phyloP scores from a whole-genome alignment of 2,888 invertebrate species.

The Agrenia bidenticulata region DNA sequence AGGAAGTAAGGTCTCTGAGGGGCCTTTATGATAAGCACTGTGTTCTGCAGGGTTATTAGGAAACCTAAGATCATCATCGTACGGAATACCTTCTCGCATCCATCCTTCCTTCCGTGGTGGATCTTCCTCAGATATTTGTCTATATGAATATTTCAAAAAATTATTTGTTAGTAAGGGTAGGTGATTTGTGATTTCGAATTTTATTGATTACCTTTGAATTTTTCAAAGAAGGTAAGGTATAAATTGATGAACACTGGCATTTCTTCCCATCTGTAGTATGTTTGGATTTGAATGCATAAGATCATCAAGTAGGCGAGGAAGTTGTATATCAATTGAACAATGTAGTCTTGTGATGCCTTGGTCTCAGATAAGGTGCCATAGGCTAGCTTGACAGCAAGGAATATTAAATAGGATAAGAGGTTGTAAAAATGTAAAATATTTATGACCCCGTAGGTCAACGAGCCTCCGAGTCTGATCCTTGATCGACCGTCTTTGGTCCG shows the following conservation, averaged over 20 bases:
- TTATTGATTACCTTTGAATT: constrained; percentile 9
- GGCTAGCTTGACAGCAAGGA: background rate
- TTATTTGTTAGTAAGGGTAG: background rate
- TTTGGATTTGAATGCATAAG: constrained; percentile 22
- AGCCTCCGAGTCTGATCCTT: too few species aligned
- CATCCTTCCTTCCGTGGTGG: background rate
- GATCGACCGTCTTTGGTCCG: too few species aligned
- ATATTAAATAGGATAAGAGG: background rate
- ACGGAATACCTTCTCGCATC: constrained; percentile 16
- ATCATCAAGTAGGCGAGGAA: constrained; percentile 23
- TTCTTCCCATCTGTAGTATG: constrained; percentile 10
- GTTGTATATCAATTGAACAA: background rate
- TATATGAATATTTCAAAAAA: background rate
- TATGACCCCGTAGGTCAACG: too few species aligned
- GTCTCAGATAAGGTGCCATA: background rate
- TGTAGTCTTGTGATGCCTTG: background rate
- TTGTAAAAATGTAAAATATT: background rate
- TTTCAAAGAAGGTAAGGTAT: constrained; percentile 18
- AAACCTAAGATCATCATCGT: constrained; percentile 10
- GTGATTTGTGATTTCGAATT: too few species aligned
- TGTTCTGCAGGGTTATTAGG: constrained; percentile 22
- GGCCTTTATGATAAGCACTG: constrained; percentile 6
- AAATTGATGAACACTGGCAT: constrained; percentile 18
- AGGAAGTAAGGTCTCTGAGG: constrained; percentile 23
- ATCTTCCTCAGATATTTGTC: too few species aligned